Percentiles rank a stretch among this genome's conserved stretches.
Evolutionary conservation across 2,113 vertebrate species (phyloP).

Genomic region (Callionymus lyra): DNA sequence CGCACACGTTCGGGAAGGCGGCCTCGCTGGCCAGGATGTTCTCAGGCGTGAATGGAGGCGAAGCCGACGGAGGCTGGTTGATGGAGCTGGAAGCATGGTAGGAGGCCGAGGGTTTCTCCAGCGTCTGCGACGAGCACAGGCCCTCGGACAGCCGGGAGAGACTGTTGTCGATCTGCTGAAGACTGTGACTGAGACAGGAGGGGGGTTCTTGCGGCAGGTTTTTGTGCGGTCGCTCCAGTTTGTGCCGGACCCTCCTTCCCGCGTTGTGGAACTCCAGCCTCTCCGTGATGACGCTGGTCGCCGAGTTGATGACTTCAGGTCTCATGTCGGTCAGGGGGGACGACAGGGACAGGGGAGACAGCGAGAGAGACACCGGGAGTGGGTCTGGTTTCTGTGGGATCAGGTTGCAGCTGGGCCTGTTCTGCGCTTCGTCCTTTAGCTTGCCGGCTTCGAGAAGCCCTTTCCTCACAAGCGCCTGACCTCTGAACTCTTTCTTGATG

Average conservation of each 20-base stretch:
- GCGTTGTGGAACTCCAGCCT: conserved; percentile 30
- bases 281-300: conserved; percentile 16
- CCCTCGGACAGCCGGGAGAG: conserved; percentile 62
- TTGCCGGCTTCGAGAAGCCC: conserved; percentile 20
- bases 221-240: conserved; percentile 39
- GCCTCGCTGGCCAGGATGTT: conserved; percentile 59
- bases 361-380: conserved; percentile 52
- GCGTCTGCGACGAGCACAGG: conserved; percentile 56
- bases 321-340: conserved; percentile 50
- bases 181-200: conserved; percentile 61
- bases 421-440: conserved; percentile 46
- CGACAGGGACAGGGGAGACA: conserved; percentile 62
- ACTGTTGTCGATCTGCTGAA: conserved; percentile 68
- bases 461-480: conserved; percentile 25
- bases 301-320: conserved; percentile 11
- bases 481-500: conserved; percentile 21
- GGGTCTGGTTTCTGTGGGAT: conserved; percentile 34
- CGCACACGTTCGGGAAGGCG: conserved; percentile 65
- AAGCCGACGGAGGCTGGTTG: conserved; percentile 52
- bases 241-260: conserved; percentile 42
- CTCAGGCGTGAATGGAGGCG: conserved; percentile 56
- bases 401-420: conserved; percentile 18
- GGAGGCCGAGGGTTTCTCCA: conserved; percentile 46
- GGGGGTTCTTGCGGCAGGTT: conserved; percentile 32
- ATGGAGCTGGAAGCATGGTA: conserved; percentile 37